A percentile compares a stretch with the other conserved stretches of the same genome.
Evolutionary conservation across 2,888 invertebrate species (phyloP).

Genomic region (Himalopsyche tibetana): DNA sequence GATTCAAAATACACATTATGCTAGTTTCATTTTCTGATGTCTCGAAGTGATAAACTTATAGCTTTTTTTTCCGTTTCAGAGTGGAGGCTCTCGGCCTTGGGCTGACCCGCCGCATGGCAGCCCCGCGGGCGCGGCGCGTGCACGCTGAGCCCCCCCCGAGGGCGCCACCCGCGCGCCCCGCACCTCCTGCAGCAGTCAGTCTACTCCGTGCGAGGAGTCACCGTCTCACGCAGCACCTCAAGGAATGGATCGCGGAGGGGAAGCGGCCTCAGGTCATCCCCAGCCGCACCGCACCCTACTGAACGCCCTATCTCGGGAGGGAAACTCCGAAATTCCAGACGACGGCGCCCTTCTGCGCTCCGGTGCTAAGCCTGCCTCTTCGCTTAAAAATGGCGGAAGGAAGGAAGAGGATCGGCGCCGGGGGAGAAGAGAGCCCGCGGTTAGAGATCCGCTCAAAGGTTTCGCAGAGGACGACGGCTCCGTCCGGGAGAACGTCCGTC

Average conservation of each 20-base stretch:
- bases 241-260: conserved; percentile 61
- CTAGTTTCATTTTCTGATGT: background rate
- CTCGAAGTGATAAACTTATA: background rate
- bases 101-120: conserved; percentile 63
- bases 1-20: too few species aligned
- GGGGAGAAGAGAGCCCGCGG: conserved; percentile 72
- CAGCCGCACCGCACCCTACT: conserved; percentile 41
- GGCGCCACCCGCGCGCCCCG: conserved; percentile 63
- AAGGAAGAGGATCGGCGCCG: conserved; percentile 67
- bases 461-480: conserved; percentile 66
- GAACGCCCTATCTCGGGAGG: conserved; percentile 24
- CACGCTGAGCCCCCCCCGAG: conserved; percentile 64
- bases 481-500: background rate
- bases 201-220: conserved; percentile 56
- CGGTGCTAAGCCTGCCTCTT: conserved; percentile 51
- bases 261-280: conserved; percentile 39
- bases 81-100: conserved; percentile 59
- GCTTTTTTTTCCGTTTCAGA: conserved; percentile 52
- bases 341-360: conserved; percentile 51
- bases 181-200: conserved; percentile 50
- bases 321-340: conserved; percentile 3
- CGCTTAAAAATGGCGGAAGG: conserved; percentile 67
- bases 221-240: conserved; percentile 57
- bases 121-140: conserved; percentile 62
- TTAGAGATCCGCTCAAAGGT: conserved; percentile 66